Conservation (phyloP, 2,888 invertebrate genomes). For the Dysmachus trigonus region DNA sequence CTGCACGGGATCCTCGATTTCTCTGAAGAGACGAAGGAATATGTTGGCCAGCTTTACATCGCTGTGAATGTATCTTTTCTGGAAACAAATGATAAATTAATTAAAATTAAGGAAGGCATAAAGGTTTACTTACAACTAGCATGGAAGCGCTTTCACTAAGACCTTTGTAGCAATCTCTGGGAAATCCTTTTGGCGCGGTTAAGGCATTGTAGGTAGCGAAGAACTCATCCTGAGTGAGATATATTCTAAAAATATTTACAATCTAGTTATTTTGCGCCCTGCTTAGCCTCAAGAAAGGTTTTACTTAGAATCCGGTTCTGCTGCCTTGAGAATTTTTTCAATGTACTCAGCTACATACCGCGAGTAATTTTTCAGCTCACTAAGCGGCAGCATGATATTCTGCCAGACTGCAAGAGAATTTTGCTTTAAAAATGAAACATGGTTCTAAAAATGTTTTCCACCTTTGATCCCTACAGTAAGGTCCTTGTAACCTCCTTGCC, state of each 20-base stretch:
- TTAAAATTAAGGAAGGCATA: neutral
- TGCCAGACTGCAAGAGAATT: conserved; percentile 71
- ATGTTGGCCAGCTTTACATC: conserved; percentile 58
- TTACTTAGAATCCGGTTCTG: conserved; percentile 30
- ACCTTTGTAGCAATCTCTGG: conserved; percentile 57
- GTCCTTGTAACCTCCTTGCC: conserved; percentile 75
- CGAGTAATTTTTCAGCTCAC: conserved; percentile 76
- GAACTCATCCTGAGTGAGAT: conserved; percentile 56
- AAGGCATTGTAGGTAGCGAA: conserved; percentile 57
- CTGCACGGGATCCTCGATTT: conserved; percentile 52
- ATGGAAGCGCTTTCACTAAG: conserved; percentile 56
- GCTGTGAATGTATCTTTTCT: conserved; percentile 59
- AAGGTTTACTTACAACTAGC: conserved; percentile 55
- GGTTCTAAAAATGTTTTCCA: conserved; percentile 53
- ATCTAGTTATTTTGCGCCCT: neutral
- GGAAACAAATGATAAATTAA: neutral
- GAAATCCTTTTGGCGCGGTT: conserved; percentile 54
- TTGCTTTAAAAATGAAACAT: conserved; percentile 18
- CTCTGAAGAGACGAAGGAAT: conserved; percentile 58
- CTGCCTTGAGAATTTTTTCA: conserved; percentile 56
- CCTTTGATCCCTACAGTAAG: conserved; percentile 75
- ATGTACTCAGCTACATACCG: conserved; percentile 73
- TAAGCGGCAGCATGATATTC: conserved; percentile 76
- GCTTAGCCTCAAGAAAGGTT: neutral
- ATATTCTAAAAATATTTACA: conserved; percentile 47